Base-by-base conservation (phyloP, 1,140 invertebrate species). In the Mya arenaria region DNA sequence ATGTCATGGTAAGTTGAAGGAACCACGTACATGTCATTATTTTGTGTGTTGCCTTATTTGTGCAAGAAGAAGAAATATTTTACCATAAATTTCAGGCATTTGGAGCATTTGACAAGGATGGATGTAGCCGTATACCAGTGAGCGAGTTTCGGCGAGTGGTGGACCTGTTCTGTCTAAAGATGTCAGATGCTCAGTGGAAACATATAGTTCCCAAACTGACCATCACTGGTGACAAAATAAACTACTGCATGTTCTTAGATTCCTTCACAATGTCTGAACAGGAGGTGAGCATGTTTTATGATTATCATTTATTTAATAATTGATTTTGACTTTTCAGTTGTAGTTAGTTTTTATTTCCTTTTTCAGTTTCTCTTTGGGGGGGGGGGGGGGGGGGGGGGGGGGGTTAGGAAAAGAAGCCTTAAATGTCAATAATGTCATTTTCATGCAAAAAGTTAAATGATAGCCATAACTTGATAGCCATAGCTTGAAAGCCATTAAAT, bases 91-190 rank as follows among this genome's bases (percentile, higher is more conserved):
- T n/a, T n/a, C 84, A 92, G 91, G 89, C 88, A 52, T 87, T 91
- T 77, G 84, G 84, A 66, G 88, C 90, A 10, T 89, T 92, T 86
- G 91, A 92, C 74, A 90, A 89, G 56, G 73, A 84, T 17, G 44
- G 83, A n/a, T 74, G 77, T 15, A 90, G 90, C 23, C 68, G 82
- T 44, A 84, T 92, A n/a, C 15, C 77, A 2, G 41, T 89, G n/a
- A 68, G 73, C 19, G 87, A 92, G 55, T 89, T 92, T 74, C 84
- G 88, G 8, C 78, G 90, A 55, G 81, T 91, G 6, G 34, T 92
- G 15, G 90, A 92, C 66, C 83, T 88, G 30, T 92, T 92, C 86
- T 89, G 88, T 73, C 91, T 91, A 69, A 88, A 89, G 52, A 23
- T 92, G 84, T 87, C 90, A 0, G 85, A 89, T 13, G 28, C 82